Evolutionary conservation across 2,888 invertebrate species (phyloP), one percentile per base, ranked within the genome.

Genomic region (Axea sp.): DNA sequence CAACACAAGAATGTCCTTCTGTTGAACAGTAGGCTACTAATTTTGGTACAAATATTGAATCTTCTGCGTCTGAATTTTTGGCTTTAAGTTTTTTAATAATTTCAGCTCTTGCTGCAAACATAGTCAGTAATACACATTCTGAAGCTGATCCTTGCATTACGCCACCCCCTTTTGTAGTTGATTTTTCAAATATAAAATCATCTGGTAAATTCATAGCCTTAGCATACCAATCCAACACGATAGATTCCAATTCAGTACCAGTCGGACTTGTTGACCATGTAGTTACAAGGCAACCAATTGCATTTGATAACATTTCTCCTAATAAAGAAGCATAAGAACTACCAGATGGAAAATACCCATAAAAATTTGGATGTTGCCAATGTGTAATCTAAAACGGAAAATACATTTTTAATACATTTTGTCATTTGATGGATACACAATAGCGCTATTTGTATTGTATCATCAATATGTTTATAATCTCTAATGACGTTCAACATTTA

Each of bases 311-410:
- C 97, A 99, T 97, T 85, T 99, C 99, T 0, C 96, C 99, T 43
- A 99, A 90, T 73, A 99, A 97, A 3, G 98, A 98, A 0, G 99
- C 99, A 87, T 93, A 99, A 0, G 95, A 97, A 88, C 98, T 98
- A 3, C 99, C 99, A 6, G 98, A 93, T 3, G 99, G 99, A 87
- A 99, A 99, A 88, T 99, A 99, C 0, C 99, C 99, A 87, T 99
- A 98, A 88, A 99, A 99, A 60, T 96, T 91, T 0, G 99, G 98
- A 90, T 99, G 99, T 86, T 99, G 98, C 99, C 99, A 99, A 88
- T 99, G 97, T 0, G 98, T 98, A 78, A 86, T 85, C 86, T 86
- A 80, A 1, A 30, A 30, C 1, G 2, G 6, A 9, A 17, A 24
- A 2, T 19, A 19, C 4, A 2, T 19, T 19, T 19, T 19, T 19